Evolutionary conservation across 2,113 vertebrate genomes (phyloP).

Genomic region (Hippoglossus stenolepis): DNA sequence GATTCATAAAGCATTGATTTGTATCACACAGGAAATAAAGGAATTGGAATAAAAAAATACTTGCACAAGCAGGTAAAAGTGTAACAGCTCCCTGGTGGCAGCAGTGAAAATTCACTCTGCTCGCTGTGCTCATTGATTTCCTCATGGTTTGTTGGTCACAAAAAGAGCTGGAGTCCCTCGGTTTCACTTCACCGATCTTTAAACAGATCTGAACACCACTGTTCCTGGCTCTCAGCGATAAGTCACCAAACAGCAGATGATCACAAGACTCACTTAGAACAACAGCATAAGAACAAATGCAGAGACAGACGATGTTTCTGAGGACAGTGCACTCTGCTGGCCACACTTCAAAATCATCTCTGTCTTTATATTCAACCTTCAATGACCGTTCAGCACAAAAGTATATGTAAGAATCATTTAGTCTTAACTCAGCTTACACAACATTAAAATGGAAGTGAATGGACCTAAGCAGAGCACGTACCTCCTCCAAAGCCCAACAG

Average conservation of each 20-base stretch:
- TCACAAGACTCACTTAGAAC: not conserved
- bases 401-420: not conserved
- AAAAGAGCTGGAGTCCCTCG: slow-evolving; percentile 6
- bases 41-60: slow-evolving; percentile 6
- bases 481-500: too few relatives aligned
- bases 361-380: not conserved
- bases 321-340: not conserved
- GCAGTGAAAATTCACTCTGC: slow-evolving; percentile 7
- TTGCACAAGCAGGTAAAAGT: slow-evolving; percentile 25
- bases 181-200: slow-evolving; percentile 27
- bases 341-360: not conserved
- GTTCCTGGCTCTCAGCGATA: slow-evolving; percentile 10
- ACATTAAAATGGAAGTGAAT: too few relatives aligned
- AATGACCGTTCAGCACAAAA: not conserved
- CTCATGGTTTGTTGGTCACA: slow-evolving; percentile 29
- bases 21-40: slow-evolving; percentile 15
- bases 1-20: not conserved
- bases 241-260: slow-evolving; percentile 5
- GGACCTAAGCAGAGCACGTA: not conserved
- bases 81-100: slow-evolving; percentile 17
- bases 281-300: not conserved
- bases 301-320: not conserved
- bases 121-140: slow-evolving; percentile 8
- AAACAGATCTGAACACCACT: slow-evolving; percentile 12
- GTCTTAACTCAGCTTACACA: too few relatives aligned